Base-by-base conservation (phyloP, 2,888 invertebrate genomes). In the Pedicia rivosa region DNA sequence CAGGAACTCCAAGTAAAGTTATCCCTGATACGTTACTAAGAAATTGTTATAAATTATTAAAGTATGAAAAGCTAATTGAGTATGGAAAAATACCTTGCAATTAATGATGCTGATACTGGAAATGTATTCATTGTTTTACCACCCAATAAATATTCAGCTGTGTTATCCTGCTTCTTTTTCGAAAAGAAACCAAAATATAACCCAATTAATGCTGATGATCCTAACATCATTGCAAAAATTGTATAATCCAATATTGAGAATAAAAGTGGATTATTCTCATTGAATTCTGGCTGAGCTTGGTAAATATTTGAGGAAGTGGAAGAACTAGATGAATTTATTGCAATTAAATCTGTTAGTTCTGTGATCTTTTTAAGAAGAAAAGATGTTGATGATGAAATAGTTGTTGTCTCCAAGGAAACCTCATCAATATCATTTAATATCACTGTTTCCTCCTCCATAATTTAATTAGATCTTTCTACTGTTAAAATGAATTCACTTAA, bases 51-150 rank as follows among this genome's bases (percentile, higher is more conserved):
- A n/a, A n/a, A n/a, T n/a, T n/a, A n/a, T n/a, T n/a, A n/a, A n/a
- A n/a, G n/a, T n/a, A n/a, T n/a, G n/a, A n/a, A n/a, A 28, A 15
- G n/a, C 24, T 3, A 8, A 28, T n/a, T 12, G 8, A 28, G 5
- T 19, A n/a, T 16, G 17, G 15, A n/a, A 13, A 33, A 24, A 43
- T 41, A 79, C 79, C 78, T 78, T 5, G 82, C 75, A 46, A 78
- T 69, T 10, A 83, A 61, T 10, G 79, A 80, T 56, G 82, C 66
- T 1, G 78, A 71, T 40, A 83, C 70, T 1, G 83, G 80, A 47
- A 81, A 65, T n/a, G 73, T 67, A 5, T 70, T 70, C 78, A 82
- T 78, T 46, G 69, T 68, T 53, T 76, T 74, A 8, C 74, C 75
- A 16, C 78, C 82, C 54, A 78, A 68, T 28, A 81, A 56, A 53